phyloP scores from a whole-genome alignment of 2,888 invertebrate genomes.

The Podotricha telesiphe region DNA sequence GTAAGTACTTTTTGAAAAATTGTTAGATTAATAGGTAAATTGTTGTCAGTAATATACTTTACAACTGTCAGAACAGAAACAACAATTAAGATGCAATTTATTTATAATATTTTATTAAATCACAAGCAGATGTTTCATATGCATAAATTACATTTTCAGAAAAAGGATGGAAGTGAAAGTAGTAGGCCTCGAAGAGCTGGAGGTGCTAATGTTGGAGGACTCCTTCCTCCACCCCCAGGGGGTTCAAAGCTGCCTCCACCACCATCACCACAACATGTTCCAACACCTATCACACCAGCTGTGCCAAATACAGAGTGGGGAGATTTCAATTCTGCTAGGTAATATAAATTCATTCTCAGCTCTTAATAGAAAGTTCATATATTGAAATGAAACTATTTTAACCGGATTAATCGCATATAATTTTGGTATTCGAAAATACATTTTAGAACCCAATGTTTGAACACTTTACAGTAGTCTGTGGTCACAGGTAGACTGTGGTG shows the following conservation, averaged over 20 bases:
- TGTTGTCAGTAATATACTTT: neutral
- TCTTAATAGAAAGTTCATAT: too few relatives aligned
- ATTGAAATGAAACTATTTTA: too few relatives aligned
- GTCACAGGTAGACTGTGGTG: too few relatives aligned
- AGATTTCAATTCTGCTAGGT: conserved; percentile 90
- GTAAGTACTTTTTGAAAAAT: conserved; percentile 73
- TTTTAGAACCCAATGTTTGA: too few relatives aligned
- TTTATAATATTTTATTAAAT: neutral
- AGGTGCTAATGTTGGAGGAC: conserved; percentile 78
- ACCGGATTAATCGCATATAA: too few relatives aligned
- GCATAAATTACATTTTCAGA: conserved; percentile 77
- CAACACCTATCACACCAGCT: conserved; percentile 78
- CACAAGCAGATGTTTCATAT: neutral
- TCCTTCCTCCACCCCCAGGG: conserved; percentile 93
- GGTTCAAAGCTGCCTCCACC: conserved; percentile 88
- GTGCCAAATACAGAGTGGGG: conserved; percentile 88
- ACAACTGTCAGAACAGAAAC: too few relatives aligned
- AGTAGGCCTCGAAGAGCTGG: conserved; percentile 85
- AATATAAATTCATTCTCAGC: conserved; percentile 38
- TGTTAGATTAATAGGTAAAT: too few relatives aligned
- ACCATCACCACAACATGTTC: conserved; percentile 90
- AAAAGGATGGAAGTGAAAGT: conserved; percentile 93
- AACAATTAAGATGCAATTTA: too few relatives aligned
- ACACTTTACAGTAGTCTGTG: too few relatives aligned
- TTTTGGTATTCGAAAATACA: too few relatives aligned